Evolutionary conservation across 1,140 invertebrate genomes (phyloP), one percentile per base, ranked within the genome.

Genomic region (Drosophila willistoni): DNA sequence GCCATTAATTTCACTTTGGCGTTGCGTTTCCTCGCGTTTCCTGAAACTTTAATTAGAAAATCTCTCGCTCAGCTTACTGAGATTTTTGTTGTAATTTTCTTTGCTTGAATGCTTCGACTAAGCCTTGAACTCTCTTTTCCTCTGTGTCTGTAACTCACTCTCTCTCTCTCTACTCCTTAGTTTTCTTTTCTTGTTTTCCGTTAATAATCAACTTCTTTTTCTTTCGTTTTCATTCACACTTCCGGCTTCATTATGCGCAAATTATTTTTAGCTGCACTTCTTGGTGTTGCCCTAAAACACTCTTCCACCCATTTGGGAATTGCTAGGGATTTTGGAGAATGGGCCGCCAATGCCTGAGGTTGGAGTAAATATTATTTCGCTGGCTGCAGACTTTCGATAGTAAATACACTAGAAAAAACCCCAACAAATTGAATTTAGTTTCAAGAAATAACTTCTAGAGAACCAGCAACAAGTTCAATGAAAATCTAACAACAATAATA

Each of bases 1-100:
- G 63, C 83, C 83, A 87, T 87, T 87, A 87, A 87, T 87, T 87
- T 87, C 77, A 89, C 83, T 87, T 87, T 87, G 84, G 84, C 85
- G 73, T 47, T 76, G 73, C 67, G 72, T 59, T 75, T 29, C 72
- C 33, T 60, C 63, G 44, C 73, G 79, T 69, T 75, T 75, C 73
- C 73, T 81, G 71, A 87, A 87, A 87, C 84, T 87, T 87, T 87
- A 89, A 87, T 87, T 87, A 87, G 84, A 87, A 89, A 87, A 84
- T 72, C 80, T 74, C 47, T 51, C 7, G 44, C 44, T 22, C 44
- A 51, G 57, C 56, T 33, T 59, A 64, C 73, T 47, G 69, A 89
- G 73, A 89, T 81, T 87, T 76, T 89, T 87, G 77, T 87, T 51
- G 80, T 89, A 83, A 83, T 83, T 83, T 89, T 87, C 77, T 64